phyloP scores from a whole-genome alignment of 1,140 invertebrate species.

The Aricia agestis region DNA sequence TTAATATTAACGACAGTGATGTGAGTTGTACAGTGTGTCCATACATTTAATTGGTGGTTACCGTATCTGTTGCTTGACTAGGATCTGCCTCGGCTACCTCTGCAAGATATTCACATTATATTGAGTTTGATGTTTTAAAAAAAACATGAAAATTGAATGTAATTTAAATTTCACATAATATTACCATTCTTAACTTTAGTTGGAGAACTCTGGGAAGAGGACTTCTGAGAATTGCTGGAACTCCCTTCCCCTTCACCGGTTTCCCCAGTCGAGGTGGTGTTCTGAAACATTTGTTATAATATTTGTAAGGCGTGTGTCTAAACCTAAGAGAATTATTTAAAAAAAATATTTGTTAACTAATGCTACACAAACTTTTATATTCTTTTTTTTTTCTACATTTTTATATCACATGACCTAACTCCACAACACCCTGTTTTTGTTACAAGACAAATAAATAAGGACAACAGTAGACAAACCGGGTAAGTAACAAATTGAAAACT shows the following conservation, averaged over 20 bases:
- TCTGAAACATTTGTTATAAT: constrained; percentile 30
- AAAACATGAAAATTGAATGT: neutral
- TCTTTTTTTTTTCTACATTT: too few relatives aligned
- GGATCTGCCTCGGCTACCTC: constrained; percentile 42
- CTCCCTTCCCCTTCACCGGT: constrained; percentile 53
- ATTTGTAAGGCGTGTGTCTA: too few relatives aligned
- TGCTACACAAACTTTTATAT: neutral
- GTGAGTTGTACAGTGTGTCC: constrained; percentile 40
- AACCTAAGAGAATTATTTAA: too few relatives aligned
- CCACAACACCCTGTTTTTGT: too few relatives aligned
- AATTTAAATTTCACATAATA: constrained; percentile 1
- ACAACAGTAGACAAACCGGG: too few relatives aligned
- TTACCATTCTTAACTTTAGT: constrained; percentile 59
- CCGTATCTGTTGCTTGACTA: constrained; percentile 41
- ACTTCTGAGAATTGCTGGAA: constrained; percentile 59
- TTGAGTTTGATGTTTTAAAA: too few relatives aligned
- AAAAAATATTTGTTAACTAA: too few relatives aligned
- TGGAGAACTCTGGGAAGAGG: constrained; percentile 57
- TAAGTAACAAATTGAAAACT: too few relatives aligned
- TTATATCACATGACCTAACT: too few relatives aligned
- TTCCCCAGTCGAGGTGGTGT: constrained; percentile 44
- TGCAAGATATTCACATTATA: constrained; percentile 33
- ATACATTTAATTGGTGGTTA: constrained; percentile 49
- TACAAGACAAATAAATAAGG: too few relatives aligned
- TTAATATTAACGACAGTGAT: constrained; percentile 55